Evolutionary conservation across 2,797 vertebrate genomes (phyloP), one percentile per base, ranked within the genome.

Genomic region (Remorina albescens): DNA sequence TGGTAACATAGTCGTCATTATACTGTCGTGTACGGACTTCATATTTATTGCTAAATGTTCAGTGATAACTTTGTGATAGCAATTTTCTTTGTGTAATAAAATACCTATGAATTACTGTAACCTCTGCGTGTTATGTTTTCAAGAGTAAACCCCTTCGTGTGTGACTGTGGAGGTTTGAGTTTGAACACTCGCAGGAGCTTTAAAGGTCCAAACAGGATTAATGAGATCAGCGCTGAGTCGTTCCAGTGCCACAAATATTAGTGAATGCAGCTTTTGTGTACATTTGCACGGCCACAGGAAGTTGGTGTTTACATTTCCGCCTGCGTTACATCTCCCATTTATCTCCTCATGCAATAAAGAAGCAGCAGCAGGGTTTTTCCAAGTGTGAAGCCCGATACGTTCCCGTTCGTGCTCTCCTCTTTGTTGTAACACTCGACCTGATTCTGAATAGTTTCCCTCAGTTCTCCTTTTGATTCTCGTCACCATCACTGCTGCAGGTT

Each of bases 1-100:
- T 41, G 71, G 78, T 92, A 86, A 91, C 82, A 76, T 91, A 90
- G 86, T 86, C 87, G 51, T 83, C 86, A 86, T 91, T 79, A 83
- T 78, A 89, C 87, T 88, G 89, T 92, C 53, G 62, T 91, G 90
- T 92, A 88, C 63, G 68, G 85, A 90, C 87, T 80, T 82, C 86
- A 91, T 94, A 94, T 95, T 94, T 93, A 94, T 94, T 95, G 93
- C 86, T 92, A 89, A 90, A 85, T 90, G 89, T 94, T 89, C 78
- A 86, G 91, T 92, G 90, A 93, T 89, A 94, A 89, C 90, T 94
- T 94, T 93, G 91, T 94, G 91, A 92, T 94, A 93, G 91, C 83
- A 82, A 85, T 88, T 92, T 90, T 92, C 90, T 94, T 93, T 95
- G 87, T 95, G 90, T 93, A 94, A 92, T 94, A 94, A 93, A 95